A percentile compares a stretch with the other conserved stretches of the same genome.
phyloP scores from a whole-genome alignment of 1,140 invertebrate species.

The Drosophila parvula region DNA sequence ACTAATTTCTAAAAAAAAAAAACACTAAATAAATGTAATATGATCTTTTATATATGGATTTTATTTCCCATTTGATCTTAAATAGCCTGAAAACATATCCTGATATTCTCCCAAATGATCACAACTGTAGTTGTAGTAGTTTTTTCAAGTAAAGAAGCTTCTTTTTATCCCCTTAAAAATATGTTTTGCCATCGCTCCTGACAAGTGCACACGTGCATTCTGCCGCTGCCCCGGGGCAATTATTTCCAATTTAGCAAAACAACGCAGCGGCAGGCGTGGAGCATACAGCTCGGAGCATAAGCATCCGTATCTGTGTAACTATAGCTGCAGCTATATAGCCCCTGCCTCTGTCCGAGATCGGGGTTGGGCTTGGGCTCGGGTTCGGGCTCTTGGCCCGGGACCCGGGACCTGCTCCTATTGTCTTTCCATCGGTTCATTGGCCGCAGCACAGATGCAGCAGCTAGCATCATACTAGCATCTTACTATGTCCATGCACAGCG shows the following conservation, averaged over 20 bases:
- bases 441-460: conserved; percentile 58
- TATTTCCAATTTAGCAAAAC: conserved; percentile 82
- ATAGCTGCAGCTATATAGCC: conserved; percentile 11
- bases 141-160: background rate
- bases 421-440: conserved; percentile 73
- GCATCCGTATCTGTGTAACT: conserved; percentile 28
- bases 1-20: background rate
- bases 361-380: conserved; percentile 16
- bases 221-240: conserved; percentile 67
- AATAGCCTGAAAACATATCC: background rate
- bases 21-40: background rate
- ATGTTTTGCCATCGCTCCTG: conserved; percentile 26
- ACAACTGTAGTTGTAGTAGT: background rate
- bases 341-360: conserved; percentile 14
- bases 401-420: conserved; percentile 65
- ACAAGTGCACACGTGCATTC: conserved; percentile 77
- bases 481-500: conserved; percentile 5
- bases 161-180: conserved; percentile 13
- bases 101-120: background rate
- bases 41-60: background rate
- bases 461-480: conserved; percentile 44
- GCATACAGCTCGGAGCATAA: conserved; percentile 36
- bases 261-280: conserved; percentile 51
- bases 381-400: background rate
- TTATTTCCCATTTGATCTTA: too few species aligned